A percentile compares a stretch with the other conserved stretches of the same genome.
Conservation (phyloP, 1,140 invertebrate genomes). For the Drosophila ambigua region DNA sequence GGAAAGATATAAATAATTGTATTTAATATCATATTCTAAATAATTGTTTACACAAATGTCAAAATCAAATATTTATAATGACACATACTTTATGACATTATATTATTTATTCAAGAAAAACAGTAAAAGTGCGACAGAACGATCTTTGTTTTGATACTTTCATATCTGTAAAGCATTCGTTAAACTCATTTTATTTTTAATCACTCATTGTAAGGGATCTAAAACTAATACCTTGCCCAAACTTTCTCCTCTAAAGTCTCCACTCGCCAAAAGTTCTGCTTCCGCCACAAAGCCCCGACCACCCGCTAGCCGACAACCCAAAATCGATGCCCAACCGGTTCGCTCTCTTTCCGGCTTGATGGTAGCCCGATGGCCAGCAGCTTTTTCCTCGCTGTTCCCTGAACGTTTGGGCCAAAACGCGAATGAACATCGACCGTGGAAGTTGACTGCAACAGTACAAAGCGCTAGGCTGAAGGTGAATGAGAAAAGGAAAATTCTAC, state of each 20-base stretch:
- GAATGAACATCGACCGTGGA: constrained; percentile 84
- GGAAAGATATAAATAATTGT: no score
- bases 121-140: no score
- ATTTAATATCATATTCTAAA: no score
- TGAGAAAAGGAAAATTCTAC: constrained; percentile 47
- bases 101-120: no score
- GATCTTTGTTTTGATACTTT: no score
- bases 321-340: constrained; percentile 74
- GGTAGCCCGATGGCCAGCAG: constrained; percentile 26
- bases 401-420: constrained; percentile 75
- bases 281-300: constrained; percentile 5
- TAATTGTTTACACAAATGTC: no score
- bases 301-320: constrained; percentile 40
- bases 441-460: constrained; percentile 78
- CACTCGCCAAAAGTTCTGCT: constrained; percentile 53
- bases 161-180: no score
- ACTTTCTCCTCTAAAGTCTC: constrained; percentile 35
- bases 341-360: constrained; percentile 46
- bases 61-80: no score
- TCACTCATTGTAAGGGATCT: constrained; percentile 2
- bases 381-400: constrained; percentile 71
- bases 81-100: no score
- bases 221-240: background rate
- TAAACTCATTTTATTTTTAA: no score
- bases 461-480: constrained; percentile 79